These are phyloP conservation scores for Sceloporus undulatus DNA, from an alignment of 2,113 vertebrate species.

Conservation along the genomic window DNA sequence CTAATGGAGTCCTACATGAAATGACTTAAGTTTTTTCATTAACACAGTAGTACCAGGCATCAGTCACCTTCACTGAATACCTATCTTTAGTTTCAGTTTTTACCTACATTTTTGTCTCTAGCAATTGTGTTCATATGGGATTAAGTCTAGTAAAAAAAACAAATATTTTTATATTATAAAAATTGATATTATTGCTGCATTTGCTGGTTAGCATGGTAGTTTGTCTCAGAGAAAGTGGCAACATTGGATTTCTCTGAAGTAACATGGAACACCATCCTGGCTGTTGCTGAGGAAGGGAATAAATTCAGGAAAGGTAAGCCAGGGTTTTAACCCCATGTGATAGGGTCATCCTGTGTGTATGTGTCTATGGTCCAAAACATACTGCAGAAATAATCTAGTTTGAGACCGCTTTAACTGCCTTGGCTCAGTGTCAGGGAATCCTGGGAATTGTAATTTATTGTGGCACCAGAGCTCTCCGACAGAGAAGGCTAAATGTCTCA, in stretches of 20 bases:
- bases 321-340: too few species aligned
- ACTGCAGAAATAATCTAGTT: too few species aligned
- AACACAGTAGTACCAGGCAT: background rate
- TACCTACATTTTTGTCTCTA: background rate
- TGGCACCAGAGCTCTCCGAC: too few species aligned
- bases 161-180: background rate
- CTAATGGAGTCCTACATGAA: conserved; percentile 29
- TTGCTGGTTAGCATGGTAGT: background rate
- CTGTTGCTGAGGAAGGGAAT: too few species aligned
- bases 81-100: conserved; percentile 37
- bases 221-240: background rate
- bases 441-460: too few species aligned
- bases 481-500: too few species aligned
- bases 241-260: background rate
- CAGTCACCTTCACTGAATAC: background rate
- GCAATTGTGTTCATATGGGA: background rate
- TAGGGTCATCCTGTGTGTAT: too few species aligned
- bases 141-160: background rate
- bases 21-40: conserved; percentile 34
- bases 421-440: too few species aligned
- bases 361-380: too few species aligned
- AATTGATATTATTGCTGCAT: background rate
- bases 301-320: too few species aligned
- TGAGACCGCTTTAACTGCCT: too few species aligned
- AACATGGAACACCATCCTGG: background rate